A percentile compares a stretch with the other conserved stretches of the same genome.
phyloP scores from a whole-genome alignment of 2,888 invertebrate genomes.

The Liodrosophila aerea region DNA sequence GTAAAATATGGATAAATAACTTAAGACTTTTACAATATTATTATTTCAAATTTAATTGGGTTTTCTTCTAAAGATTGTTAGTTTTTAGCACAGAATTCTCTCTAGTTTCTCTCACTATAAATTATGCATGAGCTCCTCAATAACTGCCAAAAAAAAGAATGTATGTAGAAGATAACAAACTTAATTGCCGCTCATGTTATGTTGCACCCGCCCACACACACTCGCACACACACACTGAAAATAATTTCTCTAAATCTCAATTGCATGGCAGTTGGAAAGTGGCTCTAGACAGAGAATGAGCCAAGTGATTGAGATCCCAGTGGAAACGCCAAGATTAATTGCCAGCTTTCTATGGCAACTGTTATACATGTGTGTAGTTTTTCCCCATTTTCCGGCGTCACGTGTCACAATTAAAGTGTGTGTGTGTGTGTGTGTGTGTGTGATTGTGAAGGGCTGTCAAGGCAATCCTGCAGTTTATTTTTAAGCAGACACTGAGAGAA shows the following conservation, averaged over 20 bases:
- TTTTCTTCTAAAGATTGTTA: too few relatives aligned
- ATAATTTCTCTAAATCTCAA: constrained; percentile 56
- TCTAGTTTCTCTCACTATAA: too few relatives aligned
- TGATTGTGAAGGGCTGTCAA: constrained; percentile 55
- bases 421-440: constrained; percentile 16
- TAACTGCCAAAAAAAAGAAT: constrained; percentile 16
- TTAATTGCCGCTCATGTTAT: constrained; percentile 63
- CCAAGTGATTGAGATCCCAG: constrained; percentile 5
- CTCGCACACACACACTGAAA: constrained; percentile 55
- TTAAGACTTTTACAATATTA: too few relatives aligned
- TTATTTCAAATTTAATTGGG: too few relatives aligned
- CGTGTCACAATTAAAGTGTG: constrained; percentile 66
- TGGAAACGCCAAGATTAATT: constrained; percentile 66
- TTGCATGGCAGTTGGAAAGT: constrained; percentile 46
- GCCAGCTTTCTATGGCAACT: constrained; percentile 64
- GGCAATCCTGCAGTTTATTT: constrained; percentile 47
- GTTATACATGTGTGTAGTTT: constrained; percentile 46
- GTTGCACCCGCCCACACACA: constrained; percentile 46
- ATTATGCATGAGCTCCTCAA: constrained; percentile 44
- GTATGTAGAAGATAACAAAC: constrained; percentile 31
- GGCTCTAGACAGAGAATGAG: constrained; percentile 7
- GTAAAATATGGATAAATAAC: too few relatives aligned
- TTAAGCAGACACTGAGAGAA: constrained; percentile 38
- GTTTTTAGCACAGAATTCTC: too few relatives aligned
- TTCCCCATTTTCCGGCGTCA: constrained; percentile 37